Evolutionary conservation across 1,140 invertebrate genomes (phyloP).

Genomic region (Leguminivora glycinivorella): DNA sequence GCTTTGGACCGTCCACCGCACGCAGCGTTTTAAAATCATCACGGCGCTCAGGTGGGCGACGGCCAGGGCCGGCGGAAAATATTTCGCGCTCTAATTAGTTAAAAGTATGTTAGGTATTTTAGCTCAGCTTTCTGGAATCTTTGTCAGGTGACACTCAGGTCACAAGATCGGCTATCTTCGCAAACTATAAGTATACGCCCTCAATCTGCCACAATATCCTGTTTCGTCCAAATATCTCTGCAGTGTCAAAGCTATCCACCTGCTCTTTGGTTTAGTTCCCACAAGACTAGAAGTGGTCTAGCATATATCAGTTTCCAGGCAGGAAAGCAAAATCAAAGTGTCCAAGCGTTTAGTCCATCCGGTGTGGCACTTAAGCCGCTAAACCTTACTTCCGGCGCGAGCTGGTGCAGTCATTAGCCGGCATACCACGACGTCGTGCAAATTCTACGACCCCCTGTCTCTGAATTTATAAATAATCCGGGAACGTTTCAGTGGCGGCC

Average conservation of each 20-base stretch:
- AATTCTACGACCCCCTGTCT: conserved; percentile 78
- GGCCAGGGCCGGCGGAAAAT: conserved; percentile 13
- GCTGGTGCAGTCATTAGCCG: conserved; percentile 60
- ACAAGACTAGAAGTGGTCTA: background rate
- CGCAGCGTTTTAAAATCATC: background rate
- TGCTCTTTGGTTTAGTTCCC: background rate
- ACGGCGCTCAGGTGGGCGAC: conserved; percentile 4
- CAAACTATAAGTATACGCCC: background rate
- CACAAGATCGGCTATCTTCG: background rate
- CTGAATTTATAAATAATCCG: conserved; percentile 78
- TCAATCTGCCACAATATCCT: background rate
- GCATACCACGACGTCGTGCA: conserved; percentile 67
- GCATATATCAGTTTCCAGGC: background rate
- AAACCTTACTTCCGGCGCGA: conserved; percentile 60
- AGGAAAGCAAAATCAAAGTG: background rate
- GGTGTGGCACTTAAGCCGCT: conserved; percentile 19
- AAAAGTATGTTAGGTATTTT: background rate
- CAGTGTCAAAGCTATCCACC: background rate
- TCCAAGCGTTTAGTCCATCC: conserved; percentile 16
- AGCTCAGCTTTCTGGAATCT: background rate
- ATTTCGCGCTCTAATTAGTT: background rate
- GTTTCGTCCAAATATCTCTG: too few relatives aligned
- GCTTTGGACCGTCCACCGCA: background rate
- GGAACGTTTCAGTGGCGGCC: conserved; percentile 68
- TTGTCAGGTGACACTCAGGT: background rate